Evolutionary conservation across 2,888 invertebrate species (phyloP).

Genomic region (Hydrotaea cyrtoneurina): DNA sequence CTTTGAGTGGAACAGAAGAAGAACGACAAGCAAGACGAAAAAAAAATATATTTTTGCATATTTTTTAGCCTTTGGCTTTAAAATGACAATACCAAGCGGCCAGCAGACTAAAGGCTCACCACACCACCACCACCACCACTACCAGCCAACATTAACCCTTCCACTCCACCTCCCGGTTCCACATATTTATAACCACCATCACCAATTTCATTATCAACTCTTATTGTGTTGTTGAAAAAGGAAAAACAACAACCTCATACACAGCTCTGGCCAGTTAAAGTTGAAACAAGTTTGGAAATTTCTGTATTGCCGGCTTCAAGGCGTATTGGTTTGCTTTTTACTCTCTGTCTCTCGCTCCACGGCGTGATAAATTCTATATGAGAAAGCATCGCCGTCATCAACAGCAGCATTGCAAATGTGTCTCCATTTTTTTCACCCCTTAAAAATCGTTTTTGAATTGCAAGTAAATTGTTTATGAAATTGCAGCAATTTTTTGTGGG

Average conservation of each 20-base stretch:
- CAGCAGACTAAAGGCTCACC: not conserved
- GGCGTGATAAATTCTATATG: slow-evolving; percentile 43
- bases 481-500: slow-evolving; percentile 68
- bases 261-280: slow-evolving; percentile 54
- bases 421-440: not conserved
- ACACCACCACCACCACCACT: not conserved
- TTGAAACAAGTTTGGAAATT: slow-evolving; percentile 48
- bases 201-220: slow-evolving; percentile 29
- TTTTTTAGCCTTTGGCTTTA: slow-evolving; percentile 58
- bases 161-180: not conserved
- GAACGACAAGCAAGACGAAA: not conserved
- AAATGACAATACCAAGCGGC: slow-evolving; percentile 60
- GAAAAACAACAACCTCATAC: slow-evolving; percentile 22
- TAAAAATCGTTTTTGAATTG: slow-evolving; percentile 57
- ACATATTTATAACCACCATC: not conserved
- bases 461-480: slow-evolving; percentile 78
- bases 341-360: too few relatives aligned
- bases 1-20: slow-evolving; percentile 15
- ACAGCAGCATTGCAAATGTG: slow-evolving; percentile 11
- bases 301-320: slow-evolving; percentile 50
- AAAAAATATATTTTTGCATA: slow-evolving; percentile 28
- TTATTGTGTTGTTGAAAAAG: slow-evolving; percentile 21
- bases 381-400: slow-evolving; percentile 35
- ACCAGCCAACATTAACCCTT: not conserved
- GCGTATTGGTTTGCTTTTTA: slow-evolving; percentile 47